Base-by-base conservation (phyloP, 1,140 invertebrate genomes). In the Drosophila kurseongensis region DNA sequence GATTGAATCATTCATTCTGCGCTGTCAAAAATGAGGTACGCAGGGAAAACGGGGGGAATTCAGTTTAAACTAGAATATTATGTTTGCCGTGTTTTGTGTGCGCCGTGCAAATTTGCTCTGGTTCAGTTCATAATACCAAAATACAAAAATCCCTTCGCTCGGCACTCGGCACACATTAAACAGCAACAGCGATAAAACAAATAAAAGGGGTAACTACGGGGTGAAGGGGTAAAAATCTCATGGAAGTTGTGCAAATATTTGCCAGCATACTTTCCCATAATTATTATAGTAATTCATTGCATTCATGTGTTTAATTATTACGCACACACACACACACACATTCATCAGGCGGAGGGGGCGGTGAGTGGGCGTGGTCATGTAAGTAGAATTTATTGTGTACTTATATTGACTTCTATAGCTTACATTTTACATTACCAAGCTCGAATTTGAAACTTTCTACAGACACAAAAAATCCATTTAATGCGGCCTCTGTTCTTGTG, bases 361-460 rank as follows among this genome's bases (percentile, higher is more conserved):
- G 59, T 18, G 5, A 59, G 65, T 61, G 48, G 52, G 61, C 41
- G 45, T 67, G 76, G 56, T 41, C 59, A 54, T 80, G 78, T 50
- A 56, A 60, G 56, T 65, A 59, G 40, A 58, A 68, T 82, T 73
- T 23, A 73, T 66, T 51, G 75, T 74, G 61, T 59, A 72, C 76
- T 81, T 78, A 81, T 48, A 69, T 52, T 69, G 73, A 79, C 58
- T 83, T 76, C 68, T 83, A 86, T 83, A 83, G 75, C 74, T 78
- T 78, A 78, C 75, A 32, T 83, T 89, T 82, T 88, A 86, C 67
- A 77, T 84, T 88, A 84, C 71, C 84, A 88, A 89, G 84, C 84
- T 88, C 84, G 85, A 89, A 88, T 88, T 84, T 88, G 78, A 88
- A 88, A 88, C 84, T 75, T 89, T 84, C 84, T 89, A 88, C 84